Evolutionary conservation across 2,797 vertebrate genomes (phyloP), one percentile per base, ranked within the genome.

Genomic region (Acipenser transmontanus): DNA sequence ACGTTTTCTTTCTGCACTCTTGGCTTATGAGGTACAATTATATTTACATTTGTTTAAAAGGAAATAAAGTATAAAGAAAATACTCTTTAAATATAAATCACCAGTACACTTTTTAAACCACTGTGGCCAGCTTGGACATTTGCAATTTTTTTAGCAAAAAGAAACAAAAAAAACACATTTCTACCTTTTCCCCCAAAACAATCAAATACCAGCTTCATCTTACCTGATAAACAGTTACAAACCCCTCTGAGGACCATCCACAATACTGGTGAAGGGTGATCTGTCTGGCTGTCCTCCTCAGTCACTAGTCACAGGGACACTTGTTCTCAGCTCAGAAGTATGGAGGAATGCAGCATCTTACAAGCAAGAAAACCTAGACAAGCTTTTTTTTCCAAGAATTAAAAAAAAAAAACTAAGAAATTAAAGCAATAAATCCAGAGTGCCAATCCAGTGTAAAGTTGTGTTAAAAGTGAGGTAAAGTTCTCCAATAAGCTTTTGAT

Each of bases 391-490:
- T 51, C 67, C 59, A 52, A 71, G 59, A 34, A 8, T 34, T 6
- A 14, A 50, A 48, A 57, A 57, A 54, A 69, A 73, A 63, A 6
- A n/a, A 59, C 68, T 64, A 71, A 73, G 71, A 63, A 74, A 73
- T 77, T 64, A 34, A 34, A 12, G 51, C 12, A 12, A 68, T 75
- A 76, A 81, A 81, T 81, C 85, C 86, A 83, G 76, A 76, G 77
- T 75, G 74, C 68, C 76, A 77, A 78, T 86, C 85, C 83, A 81
- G 84, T 75, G 88, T 77, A 72, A 68, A 65, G 76, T 73, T 75
- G 75, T 77, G 76, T 73, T 74, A 69, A 74, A 79, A 78, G 81
- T 84, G 81, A 83, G 78, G 80, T 87, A 82, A 81, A 70, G 65
- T 67, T 68, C 69, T 78, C 69, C 71, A 66, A 73, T 77, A 79